Evolutionary conservation across 2,888 invertebrate species (phyloP).

Genomic region (Hesperia comma): DNA sequence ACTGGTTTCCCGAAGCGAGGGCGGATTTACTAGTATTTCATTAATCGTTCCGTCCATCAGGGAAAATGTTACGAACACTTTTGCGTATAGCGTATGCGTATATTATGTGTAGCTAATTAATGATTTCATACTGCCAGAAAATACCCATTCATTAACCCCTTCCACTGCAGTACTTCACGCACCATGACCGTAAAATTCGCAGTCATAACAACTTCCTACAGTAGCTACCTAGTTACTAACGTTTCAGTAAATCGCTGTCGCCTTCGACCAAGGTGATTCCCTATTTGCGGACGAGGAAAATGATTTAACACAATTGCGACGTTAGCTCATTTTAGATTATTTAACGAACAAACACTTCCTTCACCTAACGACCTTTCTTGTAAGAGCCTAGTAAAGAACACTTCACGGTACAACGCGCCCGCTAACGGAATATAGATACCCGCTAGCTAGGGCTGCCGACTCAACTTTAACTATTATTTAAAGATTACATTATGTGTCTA

Average conservation of each 20-base stretch:
- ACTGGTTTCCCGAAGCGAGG: too few relatives aligned
- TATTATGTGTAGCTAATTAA: too few relatives aligned
- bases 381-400: not conserved
- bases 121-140: too few relatives aligned
- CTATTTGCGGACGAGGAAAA: not conserved
- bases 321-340: not conserved
- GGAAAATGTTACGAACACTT: too few relatives aligned
- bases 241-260: not conserved
- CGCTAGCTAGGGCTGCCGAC: too few relatives aligned
- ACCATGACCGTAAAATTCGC: not conserved
- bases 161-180: not conserved
- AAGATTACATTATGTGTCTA: too few relatives aligned
- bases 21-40: too few relatives aligned
- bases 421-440: not conserved
- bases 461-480: too few relatives aligned
- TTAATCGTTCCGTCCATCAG: too few relatives aligned
- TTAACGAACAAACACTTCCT: not conserved
- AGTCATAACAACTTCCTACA: not conserved
- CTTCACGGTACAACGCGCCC: not conserved
- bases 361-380: constrained; percentile 1
- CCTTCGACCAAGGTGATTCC: not conserved
- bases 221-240: not conserved
- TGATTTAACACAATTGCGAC: not conserved
- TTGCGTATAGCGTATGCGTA: too few relatives aligned
- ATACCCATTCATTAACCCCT: too few relatives aligned